phyloP scores from a whole-genome alignment of 1,140 invertebrate genomes.

The Euglossa dilemma region DNA sequence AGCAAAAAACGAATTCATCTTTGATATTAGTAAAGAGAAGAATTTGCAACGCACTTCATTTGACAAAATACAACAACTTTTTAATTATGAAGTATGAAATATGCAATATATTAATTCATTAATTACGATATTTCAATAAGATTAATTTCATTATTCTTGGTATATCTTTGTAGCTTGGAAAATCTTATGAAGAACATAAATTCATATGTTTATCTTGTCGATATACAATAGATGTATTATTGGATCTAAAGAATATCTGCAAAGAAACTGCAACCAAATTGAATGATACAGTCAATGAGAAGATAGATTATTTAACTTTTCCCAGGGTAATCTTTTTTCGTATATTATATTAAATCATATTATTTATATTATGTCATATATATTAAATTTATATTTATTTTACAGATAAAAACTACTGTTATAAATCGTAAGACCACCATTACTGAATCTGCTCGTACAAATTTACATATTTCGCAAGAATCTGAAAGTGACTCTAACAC shows the following conservation, averaged over 20 bases:
- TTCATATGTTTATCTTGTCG: slow-evolving; percentile 77
- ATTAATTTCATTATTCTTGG: background rate
- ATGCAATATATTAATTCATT: slow-evolving; percentile 8
- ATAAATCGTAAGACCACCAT: slow-evolving; percentile 76
- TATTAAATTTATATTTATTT: background rate
- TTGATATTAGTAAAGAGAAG: slow-evolving; percentile 71
- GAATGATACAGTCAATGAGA: slow-evolving; percentile 56
- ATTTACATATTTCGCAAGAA: slow-evolving; percentile 54
- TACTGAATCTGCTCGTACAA: slow-evolving; percentile 57
- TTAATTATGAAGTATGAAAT: slow-evolving; percentile 71
- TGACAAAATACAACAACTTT: slow-evolving; percentile 70
- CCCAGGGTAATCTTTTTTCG: slow-evolving; percentile 69
- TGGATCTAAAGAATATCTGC: slow-evolving; percentile 74
- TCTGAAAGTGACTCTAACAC: slow-evolving; percentile 63
- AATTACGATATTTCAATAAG: background rate
- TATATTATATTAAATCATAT: slow-evolving; percentile 4
- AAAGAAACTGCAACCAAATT: slow-evolving; percentile 63
- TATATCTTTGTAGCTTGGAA: background rate
- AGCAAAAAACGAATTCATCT: slow-evolving; percentile 67
- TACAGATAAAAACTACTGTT: slow-evolving; percentile 71
- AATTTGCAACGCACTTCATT: slow-evolving; percentile 58
- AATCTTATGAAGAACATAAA: background rate
- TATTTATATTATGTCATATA: background rate
- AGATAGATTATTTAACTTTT: slow-evolving; percentile 59
- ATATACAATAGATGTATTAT: slow-evolving; percentile 77